Conservation (phyloP, 1,140 invertebrate genomes). For the Anastrepha ludens region DNA sequence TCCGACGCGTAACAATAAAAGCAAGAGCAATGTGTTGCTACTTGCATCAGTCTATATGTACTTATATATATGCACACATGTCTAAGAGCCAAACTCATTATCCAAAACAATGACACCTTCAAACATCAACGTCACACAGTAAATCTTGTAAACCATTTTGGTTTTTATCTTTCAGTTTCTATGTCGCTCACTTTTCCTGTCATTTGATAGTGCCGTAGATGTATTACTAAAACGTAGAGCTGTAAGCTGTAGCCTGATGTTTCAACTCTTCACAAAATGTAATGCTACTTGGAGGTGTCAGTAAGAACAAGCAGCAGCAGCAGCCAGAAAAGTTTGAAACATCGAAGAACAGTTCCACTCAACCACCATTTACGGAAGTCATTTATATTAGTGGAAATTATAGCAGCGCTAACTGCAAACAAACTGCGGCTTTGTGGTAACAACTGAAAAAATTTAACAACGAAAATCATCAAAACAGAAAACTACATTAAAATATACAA, state of each 20-base stretch:
- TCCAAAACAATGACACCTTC: conserved; percentile 13
- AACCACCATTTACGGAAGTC: background rate
- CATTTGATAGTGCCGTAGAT: background rate
- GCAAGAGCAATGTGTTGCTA: too few relatives aligned
- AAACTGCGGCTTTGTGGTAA: background rate
- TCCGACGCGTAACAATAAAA: too few relatives aligned
- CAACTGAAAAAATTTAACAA: background rate
- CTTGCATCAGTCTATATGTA: background rate
- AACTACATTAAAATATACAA: too few relatives aligned
- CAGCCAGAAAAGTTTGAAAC: background rate
- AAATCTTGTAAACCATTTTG: conserved; percentile 16
- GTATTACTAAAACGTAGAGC: background rate
- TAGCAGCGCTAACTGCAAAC: background rate
- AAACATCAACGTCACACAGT: background rate
- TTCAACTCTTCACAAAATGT: background rate
- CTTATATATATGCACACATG: background rate
- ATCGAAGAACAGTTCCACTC: background rate
- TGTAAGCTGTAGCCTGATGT: background rate
- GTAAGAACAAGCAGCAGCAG: background rate
- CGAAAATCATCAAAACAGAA: background rate
- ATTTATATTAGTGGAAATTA: background rate
- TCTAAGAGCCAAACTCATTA: background rate
- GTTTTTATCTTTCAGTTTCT: background rate
- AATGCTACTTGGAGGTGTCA: background rate
- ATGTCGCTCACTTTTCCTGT: conserved; percentile 4